phyloP scores from a whole-genome alignment of 2,888 invertebrate species.

The Drosophila austrosaltans region DNA sequence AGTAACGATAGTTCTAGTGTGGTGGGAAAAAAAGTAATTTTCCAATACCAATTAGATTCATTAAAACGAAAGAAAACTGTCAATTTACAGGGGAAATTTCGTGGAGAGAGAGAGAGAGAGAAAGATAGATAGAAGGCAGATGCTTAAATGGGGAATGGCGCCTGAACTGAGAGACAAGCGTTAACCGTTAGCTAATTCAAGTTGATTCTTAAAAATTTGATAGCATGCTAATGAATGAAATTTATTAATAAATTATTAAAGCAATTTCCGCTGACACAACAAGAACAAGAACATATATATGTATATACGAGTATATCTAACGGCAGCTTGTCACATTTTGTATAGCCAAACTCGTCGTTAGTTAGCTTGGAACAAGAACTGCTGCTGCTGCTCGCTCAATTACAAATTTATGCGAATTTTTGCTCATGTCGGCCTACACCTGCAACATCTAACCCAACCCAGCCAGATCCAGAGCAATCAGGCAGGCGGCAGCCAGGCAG shows the following conservation, averaged over 20 bases:
- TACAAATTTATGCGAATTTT: constrained; percentile 61
- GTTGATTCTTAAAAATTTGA: constrained; percentile 18
- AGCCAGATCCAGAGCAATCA: constrained; percentile 5
- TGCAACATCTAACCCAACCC: not conserved
- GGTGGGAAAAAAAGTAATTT: no score
- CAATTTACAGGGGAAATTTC: constrained; percentile 19
- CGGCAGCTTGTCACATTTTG: constrained; percentile 63
- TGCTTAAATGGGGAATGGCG: constrained; percentile 12
- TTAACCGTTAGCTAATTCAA: not conserved
- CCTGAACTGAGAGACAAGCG: not conserved
- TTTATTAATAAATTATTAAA: constrained; percentile 75
- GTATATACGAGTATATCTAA: constrained; percentile 52
- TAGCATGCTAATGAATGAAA: constrained; percentile 63
- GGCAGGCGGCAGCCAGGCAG: no score
- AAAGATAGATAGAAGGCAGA: constrained; percentile 9
- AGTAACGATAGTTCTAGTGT: no score
- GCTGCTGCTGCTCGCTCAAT: constrained; percentile 32
- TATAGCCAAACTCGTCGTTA: constrained; percentile 23
- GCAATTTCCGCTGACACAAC: constrained; percentile 69
- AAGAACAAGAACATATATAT: constrained; percentile 1
- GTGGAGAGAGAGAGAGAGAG: no score
- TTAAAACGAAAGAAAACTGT: not conserved
- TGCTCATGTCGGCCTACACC: constrained; percentile 18
- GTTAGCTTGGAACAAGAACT: constrained; percentile 29
- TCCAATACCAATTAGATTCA: no score